phyloP scores from a whole-genome alignment of 2,888 invertebrate genomes.

The Mayetiola destructor region DNA sequence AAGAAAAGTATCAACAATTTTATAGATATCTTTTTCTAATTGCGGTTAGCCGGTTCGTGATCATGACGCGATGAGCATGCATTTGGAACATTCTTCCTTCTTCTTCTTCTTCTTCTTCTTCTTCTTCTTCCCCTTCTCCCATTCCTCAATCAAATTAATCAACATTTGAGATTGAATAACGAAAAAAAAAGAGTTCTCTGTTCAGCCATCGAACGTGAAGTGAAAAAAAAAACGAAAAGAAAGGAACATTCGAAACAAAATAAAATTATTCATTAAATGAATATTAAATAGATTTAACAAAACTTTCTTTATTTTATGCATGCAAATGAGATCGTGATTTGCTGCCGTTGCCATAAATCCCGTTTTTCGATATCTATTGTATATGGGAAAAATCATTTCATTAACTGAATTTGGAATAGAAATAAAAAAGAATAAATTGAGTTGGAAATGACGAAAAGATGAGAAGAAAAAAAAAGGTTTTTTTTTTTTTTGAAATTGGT shows the following conservation, averaged over 20 bases:
- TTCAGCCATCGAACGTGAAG: too few relatives aligned
- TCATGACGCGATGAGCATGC: neutral
- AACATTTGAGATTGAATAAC: neutral
- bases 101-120: neutral
- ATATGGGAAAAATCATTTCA: too few relatives aligned
- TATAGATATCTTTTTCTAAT: constrained; percentile 1
- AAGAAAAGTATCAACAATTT: neutral
- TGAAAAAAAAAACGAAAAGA: neutral
- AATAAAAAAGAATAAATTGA: too few relatives aligned
- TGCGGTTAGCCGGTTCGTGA: neutral
- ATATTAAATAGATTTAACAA: constrained; percentile 2
- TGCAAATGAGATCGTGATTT: neutral
- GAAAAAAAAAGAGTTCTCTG: neutral
- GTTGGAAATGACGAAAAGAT: too few relatives aligned
- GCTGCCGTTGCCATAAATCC: neutral
- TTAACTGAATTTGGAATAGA: too few relatives aligned
- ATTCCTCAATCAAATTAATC: neutral
- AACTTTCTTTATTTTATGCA: neutral
- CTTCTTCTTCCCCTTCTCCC: neutral
- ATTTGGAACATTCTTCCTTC: neutral
- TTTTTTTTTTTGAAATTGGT: too few relatives aligned
- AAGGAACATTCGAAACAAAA: neutral
- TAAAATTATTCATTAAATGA: constrained; percentile 1
- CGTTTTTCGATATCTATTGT: too few relatives aligned
- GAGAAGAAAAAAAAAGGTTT: too few relatives aligned